Evolutionary conservation across 53 echinoderm and acorn worm genomes (phyloP), one percentile per base, ranked within the genome.

Genomic region (Crossaster papposus): DNA sequence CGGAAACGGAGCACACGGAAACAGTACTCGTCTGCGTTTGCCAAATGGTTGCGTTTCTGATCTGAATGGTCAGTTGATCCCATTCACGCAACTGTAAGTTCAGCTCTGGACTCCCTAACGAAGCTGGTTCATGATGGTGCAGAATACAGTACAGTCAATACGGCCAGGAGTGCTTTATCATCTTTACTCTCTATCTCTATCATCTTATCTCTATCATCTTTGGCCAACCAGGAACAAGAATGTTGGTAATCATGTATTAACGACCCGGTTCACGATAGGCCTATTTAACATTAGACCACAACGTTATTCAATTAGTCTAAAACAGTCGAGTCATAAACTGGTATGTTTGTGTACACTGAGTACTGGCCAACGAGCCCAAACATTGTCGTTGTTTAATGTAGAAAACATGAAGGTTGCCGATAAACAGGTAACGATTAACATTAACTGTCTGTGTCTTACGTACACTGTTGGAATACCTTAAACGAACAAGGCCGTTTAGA

Each of bases 1-100:
- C 54, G 79, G 79, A 79, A 79, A 79, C 79, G 14, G 15, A 54
- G 54, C 26, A 79, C 54, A 29, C 79, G 17, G 54, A 79, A 22
- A 79, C 79, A 79, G 26, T 79, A 79, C 30, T 79, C 32, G 4
- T 79, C 79, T 2, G 63, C 34, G 34, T 20, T 73, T 34, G 3
- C 35, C 33, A 73, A 73, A 35, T 73, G 73, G 73, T 31, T 73
- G 14, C 73, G 14, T 34, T 73, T 73, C 73, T 73, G 73, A 34
- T 34, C 34, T 32, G 12, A 73, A 73, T 15, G 73, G 36, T 32
- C 73, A 14, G 2, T 34, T 35, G 34, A 73, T 73, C 73, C 73
- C 33, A 35, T 73, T 73, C 35, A 73, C 34, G 73, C 73, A 32
- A 34, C 73, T 73, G 33, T 73, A 15, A 73, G 14, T 73, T 33